These are phyloP conservation scores for Oegoconia quadripuncta DNA, from an alignment of 2,888 invertebrate genomes.

Conservation along the genomic window DNA sequence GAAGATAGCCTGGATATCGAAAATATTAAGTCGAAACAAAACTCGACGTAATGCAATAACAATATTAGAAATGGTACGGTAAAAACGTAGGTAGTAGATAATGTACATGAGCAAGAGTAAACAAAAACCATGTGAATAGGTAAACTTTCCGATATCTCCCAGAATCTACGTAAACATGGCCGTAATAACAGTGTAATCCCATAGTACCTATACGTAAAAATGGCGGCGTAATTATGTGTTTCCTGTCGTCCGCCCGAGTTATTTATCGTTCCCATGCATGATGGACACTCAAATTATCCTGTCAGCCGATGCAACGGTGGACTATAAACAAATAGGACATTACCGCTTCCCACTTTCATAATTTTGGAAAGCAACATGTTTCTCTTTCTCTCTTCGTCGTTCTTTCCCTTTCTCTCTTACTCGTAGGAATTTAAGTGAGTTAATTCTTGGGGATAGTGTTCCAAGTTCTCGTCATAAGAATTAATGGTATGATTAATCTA, in stretches of 20 bases:
- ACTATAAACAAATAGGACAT: neutral
- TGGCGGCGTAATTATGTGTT: conserved; percentile 40
- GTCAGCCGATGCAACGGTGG: conserved; percentile 23
- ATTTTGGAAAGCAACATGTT: no score
- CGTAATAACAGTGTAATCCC: conserved; percentile 12
- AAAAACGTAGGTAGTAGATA: no score
- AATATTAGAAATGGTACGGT: neutral
- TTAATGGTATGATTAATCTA: no score
- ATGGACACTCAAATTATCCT: conserved; percentile 37
- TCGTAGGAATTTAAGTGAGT: no score
- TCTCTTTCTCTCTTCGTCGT: no score
- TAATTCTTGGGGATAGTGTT: no score
- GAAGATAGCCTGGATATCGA: no score
- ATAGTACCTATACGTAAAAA: conserved; percentile 18
- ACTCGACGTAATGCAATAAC: neutral
- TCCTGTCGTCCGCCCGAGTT: conserved; percentile 34
- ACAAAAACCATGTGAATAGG: neutral
- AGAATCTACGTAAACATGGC: neutral
- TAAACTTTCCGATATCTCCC: conserved; percentile 3
- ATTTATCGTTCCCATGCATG: conserved; percentile 34
- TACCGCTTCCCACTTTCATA: neutral
- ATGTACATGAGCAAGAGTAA: no score
- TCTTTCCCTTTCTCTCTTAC: no score
- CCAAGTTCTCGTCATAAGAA: no score
- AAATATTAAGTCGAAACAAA: no score